Percentiles rank a stretch among this genome's conserved stretches.
Conservation (phyloP, 2,113 vertebrate species). For the Zeus faber region DNA sequence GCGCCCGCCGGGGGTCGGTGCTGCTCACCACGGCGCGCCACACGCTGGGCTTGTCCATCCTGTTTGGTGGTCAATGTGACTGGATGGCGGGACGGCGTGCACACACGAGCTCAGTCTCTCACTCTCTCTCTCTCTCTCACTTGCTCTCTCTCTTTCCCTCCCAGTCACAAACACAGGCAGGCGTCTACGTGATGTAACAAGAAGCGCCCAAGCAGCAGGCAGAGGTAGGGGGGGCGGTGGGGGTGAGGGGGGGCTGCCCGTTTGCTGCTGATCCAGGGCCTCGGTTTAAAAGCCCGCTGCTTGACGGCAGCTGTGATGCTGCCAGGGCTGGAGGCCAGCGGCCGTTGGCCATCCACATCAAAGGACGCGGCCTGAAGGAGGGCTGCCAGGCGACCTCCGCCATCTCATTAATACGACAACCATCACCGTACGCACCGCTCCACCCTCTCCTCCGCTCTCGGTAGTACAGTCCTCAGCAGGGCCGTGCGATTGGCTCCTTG, state of each 20-base stretch:
- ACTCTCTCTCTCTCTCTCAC: constrained; percentile 3
- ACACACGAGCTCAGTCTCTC: not conserved
- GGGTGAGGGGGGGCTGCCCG: constrained; percentile 1
- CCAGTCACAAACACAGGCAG: constrained; percentile 65
- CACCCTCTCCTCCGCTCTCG: constrained; percentile 58
- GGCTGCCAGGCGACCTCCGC: constrained; percentile 21
- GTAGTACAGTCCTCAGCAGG: constrained; percentile 69
- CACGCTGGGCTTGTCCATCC: constrained; percentile 74
- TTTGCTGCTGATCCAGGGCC: constrained; percentile 13
- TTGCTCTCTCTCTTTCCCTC: constrained; percentile 46
- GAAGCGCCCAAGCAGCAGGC: constrained; percentile 59
- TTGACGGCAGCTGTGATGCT: constrained; percentile 12
- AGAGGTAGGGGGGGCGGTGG: constrained; percentile 17
- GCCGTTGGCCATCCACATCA: constrained; percentile 6
- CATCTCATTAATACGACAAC: constrained; percentile 27
- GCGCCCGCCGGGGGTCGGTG: constrained; percentile 59
- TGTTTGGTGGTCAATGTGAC: constrained; percentile 51
- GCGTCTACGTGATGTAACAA: constrained; percentile 69
- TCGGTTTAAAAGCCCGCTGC: constrained; percentile 5
- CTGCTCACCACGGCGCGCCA: constrained; percentile 72
- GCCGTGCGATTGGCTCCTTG: constrained; percentile 70
- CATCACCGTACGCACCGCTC: constrained; percentile 33
- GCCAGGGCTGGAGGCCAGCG: not conserved
- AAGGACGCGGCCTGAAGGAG: constrained; percentile 22
- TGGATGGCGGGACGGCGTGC: constrained; percentile 36